Conservation (phyloP, 1,140 invertebrate genomes). For the Penaeus indicus region DNA sequence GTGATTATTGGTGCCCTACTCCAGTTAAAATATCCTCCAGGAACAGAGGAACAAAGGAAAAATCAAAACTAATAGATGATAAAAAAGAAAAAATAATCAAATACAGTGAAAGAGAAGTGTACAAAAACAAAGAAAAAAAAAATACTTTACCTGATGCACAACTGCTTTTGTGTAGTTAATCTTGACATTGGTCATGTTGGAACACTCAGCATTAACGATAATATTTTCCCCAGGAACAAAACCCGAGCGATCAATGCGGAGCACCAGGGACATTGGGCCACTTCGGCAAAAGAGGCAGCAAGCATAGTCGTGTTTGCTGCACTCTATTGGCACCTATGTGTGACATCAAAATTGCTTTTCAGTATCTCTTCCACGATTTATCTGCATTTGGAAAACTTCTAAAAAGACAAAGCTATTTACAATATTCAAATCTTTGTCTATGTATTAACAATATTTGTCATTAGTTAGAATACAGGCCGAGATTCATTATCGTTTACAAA, state of each 20-base stretch:
- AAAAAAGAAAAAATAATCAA: no score
- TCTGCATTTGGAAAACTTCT: slow-evolving; percentile 12
- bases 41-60: no score
- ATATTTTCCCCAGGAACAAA: slow-evolving; percentile 51
- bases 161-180: slow-evolving; percentile 41
- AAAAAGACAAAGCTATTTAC: background rate
- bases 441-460: no score
- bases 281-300: slow-evolving; percentile 49
- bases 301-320: slow-evolving; percentile 38
- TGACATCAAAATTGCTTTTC: no score
- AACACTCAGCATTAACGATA: slow-evolving; percentile 45
- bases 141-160: slow-evolving; percentile 23
- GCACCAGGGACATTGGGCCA: slow-evolving; percentile 47
- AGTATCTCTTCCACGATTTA: no score
- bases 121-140: no score
- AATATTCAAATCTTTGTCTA: background rate
- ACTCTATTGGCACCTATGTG: background rate
- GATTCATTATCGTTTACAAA: no score
- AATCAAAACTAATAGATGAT: no score
- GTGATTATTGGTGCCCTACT: no score
- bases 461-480: no score
- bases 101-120: no score
- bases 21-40: no score
- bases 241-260: slow-evolving; percentile 45
- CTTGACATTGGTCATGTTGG: slow-evolving; percentile 43